These are phyloP conservation scores for Agrotis exclamationis DNA, from an alignment of 2,888 invertebrate species.

Conservation along the genomic window DNA sequence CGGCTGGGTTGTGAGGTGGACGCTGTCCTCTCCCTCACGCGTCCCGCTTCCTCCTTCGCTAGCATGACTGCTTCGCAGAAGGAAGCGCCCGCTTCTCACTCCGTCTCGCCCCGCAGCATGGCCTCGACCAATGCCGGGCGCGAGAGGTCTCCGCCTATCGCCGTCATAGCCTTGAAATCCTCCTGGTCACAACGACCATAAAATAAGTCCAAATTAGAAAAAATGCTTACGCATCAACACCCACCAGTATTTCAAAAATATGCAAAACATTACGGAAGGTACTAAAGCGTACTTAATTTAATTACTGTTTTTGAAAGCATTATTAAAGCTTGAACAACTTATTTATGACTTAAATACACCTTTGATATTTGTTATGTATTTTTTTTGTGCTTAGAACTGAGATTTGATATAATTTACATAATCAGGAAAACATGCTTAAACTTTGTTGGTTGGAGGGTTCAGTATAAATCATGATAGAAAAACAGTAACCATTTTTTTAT, in stretches of 20 bases:
- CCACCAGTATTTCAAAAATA: conserved; percentile 1
- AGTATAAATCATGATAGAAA: conserved; percentile 1
- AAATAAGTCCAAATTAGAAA: background rate
- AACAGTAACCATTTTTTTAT: no score
- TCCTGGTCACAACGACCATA: no score
- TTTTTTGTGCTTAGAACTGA: conserved; percentile 23
- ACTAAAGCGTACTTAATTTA: conserved; percentile 3
- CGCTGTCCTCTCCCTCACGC: no score
- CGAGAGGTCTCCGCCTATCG: no score
- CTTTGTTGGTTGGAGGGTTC: conserved; percentile 1
- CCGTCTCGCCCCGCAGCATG: no score
- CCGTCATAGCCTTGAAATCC: no score
- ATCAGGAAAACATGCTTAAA: background rate
- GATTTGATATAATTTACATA: conserved; percentile 19
- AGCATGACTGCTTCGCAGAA: no score
- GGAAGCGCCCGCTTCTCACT: no score
- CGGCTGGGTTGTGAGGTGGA: no score
- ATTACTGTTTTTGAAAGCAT: conserved; percentile 31
- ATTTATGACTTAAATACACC: conserved; percentile 36
- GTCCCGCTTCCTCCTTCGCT: no score
- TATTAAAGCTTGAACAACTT: conserved; percentile 18
- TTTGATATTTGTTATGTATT: conserved; percentile 36
- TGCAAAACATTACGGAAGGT: conserved; percentile 34
- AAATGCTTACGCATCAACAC: background rate
- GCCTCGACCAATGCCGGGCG: no score